A percentile compares a stretch with the other conserved stretches of the same genome.
Conservation (phyloP, 2,113 vertebrate genomes). For the Lophura nycthemera region DNA sequence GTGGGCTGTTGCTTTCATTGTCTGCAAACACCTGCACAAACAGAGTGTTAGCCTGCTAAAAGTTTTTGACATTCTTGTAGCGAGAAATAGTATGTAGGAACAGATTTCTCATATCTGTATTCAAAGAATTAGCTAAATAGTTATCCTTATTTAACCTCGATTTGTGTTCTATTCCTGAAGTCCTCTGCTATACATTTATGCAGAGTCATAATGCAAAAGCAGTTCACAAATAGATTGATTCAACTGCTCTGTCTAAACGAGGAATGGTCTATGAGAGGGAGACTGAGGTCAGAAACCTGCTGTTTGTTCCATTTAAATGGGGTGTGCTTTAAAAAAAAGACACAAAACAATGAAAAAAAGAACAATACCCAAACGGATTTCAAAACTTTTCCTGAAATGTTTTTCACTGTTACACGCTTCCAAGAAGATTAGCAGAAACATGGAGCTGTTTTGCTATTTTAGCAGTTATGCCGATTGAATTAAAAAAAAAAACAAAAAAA, state of each 20-base stretch:
- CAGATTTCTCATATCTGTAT: neutral
- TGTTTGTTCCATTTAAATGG: slow-evolving; percentile 62
- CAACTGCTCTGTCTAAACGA: neutral
- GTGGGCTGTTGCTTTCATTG: neutral
- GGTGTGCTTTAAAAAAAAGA: neutral
- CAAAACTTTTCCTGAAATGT: slow-evolving; percentile 16
- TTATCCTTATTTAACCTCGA: neutral
- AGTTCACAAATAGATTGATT: slow-evolving; percentile 26
- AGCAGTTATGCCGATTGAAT: slow-evolving; percentile 12
- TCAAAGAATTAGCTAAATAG: neutral
- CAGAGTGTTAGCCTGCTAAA: neutral
- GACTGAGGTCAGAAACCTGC: slow-evolving; percentile 51
- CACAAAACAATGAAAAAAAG: neutral
- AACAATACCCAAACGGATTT: neutral
- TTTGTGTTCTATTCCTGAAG: neutral
- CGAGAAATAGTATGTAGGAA: neutral
- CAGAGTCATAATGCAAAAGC: neutral
- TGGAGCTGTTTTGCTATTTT: neutral
- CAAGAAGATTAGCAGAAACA: slow-evolving; percentile 25
- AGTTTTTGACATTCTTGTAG: neutral
- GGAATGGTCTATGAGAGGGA: neutral
- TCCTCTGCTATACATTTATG: neutral
- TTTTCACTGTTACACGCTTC: slow-evolving; percentile 13
- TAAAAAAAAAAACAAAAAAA: neutral
- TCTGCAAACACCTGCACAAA: neutral